These are phyloP conservation scores for Eueides isabella DNA, from an alignment of 1,140 invertebrate genomes.

Conservation along the genomic window DNA sequence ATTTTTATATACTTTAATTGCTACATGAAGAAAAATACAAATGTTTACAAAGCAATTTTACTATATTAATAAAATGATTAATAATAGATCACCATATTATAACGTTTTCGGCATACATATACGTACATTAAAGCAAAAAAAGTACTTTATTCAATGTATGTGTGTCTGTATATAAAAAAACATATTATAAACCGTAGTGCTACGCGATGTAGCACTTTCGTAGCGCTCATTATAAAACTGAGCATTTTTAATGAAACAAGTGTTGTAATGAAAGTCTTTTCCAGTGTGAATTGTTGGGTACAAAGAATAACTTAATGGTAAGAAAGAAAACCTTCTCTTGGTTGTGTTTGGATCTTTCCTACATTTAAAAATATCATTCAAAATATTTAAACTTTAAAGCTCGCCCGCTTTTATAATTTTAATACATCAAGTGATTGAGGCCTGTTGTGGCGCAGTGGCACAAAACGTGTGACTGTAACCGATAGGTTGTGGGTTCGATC, in stretches of 20 bases:
- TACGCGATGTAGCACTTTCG: slow-evolving; percentile 24
- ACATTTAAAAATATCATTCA: not conserved
- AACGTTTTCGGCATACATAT: too few species aligned
- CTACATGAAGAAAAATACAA: too few species aligned
- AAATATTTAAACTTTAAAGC: not conserved
- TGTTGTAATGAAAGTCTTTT: slow-evolving; percentile 24
- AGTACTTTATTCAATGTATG: not conserved
- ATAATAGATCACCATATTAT: too few species aligned
- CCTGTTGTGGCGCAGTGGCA: too few species aligned
- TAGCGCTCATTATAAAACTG: slow-evolving; percentile 32
- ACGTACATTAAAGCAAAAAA: too few species aligned
- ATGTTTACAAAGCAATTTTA: too few species aligned
- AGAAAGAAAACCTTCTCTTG: slow-evolving; percentile 7
- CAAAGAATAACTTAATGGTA: slow-evolving; percentile 10
- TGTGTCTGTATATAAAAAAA: not conserved
- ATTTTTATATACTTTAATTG: too few species aligned
- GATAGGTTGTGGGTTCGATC: too few species aligned
- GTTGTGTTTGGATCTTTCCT: not conserved
- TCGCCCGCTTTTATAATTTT: not conserved
- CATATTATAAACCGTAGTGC: not conserved
- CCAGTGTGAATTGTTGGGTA: slow-evolving; percentile 16
- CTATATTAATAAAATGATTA: too few species aligned
- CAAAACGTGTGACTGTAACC: too few species aligned
- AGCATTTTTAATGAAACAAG: slow-evolving; percentile 26
- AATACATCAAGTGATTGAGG: slow-evolving; percentile 12